phyloP scores from a whole-genome alignment of 1,140 invertebrate species.

The Aphelenchoides fujianensis region DNA sequence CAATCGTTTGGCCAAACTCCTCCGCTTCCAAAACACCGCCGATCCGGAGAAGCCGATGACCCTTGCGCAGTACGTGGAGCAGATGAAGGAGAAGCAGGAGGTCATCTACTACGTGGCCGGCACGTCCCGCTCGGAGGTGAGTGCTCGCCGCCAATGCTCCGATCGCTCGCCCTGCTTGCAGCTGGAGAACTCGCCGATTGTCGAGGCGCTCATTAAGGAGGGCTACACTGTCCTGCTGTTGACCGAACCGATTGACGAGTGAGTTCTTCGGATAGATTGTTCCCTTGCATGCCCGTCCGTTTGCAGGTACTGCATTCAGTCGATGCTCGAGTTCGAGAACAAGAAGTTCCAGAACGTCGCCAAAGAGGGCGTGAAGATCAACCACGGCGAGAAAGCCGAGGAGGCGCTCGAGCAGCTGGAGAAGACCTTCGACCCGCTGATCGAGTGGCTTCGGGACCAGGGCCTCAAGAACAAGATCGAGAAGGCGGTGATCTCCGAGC shows the following conservation, averaged over 20 bases:
- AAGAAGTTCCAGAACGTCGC: slow-evolving; percentile 99
- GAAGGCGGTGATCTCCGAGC: slow-evolving; percentile 82
- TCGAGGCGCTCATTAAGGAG: slow-evolving; percentile 84
- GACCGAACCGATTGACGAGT: slow-evolving; percentile 87
- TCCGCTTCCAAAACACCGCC: slow-evolving; percentile 84
- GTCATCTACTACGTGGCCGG: slow-evolving; percentile 96
- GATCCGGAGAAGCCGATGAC: slow-evolving; percentile 71
- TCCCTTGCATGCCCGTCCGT: too few species aligned
- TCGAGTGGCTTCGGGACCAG: slow-evolving; percentile 82
- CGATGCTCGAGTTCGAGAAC: slow-evolving; percentile 95
- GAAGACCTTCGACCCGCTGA: slow-evolving; percentile 81
- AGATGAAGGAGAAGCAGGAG: slow-evolving; percentile 96
- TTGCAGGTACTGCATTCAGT: slow-evolving; percentile 92
- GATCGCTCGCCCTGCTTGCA: slow-evolving; percentile 51
- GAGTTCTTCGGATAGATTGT: too few species aligned
- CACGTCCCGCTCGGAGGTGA: slow-evolving; percentile 75
- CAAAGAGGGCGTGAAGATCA: slow-evolving; percentile 86
- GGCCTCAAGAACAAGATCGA: slow-evolving; percentile 79
- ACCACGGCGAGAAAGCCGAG: slow-evolving; percentile 78
- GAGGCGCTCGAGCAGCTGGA: slow-evolving; percentile 77
- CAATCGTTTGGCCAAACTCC: slow-evolving; percentile 85
- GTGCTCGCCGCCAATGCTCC: slow-evolving; percentile 4
- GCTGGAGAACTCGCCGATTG: slow-evolving; percentile 87
- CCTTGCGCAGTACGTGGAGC: slow-evolving; percentile 81
- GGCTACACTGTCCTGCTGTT: slow-evolving; percentile 95